Evolutionary conservation across 2,113 vertebrate genomes (phyloP).

Genomic region (Rissa tridactyla): DNA sequence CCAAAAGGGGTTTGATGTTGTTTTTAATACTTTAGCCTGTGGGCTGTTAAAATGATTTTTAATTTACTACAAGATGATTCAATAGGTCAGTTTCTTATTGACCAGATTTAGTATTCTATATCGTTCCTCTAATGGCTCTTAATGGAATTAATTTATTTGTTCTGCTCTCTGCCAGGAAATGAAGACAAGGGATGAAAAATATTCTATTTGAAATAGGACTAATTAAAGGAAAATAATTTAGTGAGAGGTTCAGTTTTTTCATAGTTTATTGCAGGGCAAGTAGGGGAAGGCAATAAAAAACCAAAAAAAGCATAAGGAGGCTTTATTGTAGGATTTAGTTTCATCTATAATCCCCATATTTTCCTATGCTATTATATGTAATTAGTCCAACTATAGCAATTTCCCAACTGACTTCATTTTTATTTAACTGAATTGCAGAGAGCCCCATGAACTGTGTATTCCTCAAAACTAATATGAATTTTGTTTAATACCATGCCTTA

Average conservation of each 20-base stretch:
- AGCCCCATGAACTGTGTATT: background rate
- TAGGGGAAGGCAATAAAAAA: background rate
- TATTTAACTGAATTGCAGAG: background rate
- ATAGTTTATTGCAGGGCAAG: background rate
- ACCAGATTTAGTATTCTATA: constrained; percentile 17
- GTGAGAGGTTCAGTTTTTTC: background rate
- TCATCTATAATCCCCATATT: background rate
- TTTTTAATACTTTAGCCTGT: background rate
- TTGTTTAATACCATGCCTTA: background rate
- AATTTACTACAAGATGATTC: constrained; percentile 20
- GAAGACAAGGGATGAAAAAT: constrained; percentile 28
- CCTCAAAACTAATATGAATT: background rate
- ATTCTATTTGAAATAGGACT: constrained; percentile 17
- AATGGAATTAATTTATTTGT: constrained; percentile 50
- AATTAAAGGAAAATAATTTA: constrained; percentile 28
- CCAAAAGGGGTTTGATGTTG: background rate
- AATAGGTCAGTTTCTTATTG: constrained; percentile 19
- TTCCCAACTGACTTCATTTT: background rate
- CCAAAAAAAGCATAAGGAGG: background rate
- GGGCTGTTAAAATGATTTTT: constrained; percentile 18
- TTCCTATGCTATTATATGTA: background rate
- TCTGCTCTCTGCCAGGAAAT: constrained; percentile 41
- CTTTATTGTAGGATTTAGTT: background rate
- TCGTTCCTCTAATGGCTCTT: constrained; percentile 1
- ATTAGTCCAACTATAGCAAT: background rate